These are phyloP conservation scores for Stenodera caucasica DNA, from an alignment of 2,888 invertebrate species.

Conservation along the genomic window DNA sequence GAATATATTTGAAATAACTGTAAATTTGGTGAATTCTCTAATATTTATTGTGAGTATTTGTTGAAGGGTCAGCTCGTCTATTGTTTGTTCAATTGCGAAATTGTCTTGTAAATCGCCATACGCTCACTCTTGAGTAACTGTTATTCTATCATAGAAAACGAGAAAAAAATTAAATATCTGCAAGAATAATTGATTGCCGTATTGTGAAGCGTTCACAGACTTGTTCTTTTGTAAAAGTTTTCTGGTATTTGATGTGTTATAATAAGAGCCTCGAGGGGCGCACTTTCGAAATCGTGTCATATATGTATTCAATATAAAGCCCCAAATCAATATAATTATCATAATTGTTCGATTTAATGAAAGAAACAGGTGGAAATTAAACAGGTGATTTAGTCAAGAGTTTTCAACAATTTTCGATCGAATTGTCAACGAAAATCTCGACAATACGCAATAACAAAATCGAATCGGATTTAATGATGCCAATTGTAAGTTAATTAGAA, in stretches of 20 bases:
- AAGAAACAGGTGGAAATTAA: neutral
- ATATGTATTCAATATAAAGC: neutral
- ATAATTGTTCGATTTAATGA: neutral
- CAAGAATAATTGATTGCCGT: conserved; percentile 30
- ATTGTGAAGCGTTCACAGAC: conserved; percentile 29
- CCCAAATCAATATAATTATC: conserved; percentile 1
- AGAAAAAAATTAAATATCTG: conserved; percentile 28
- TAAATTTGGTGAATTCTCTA: neutral
- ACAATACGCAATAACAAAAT: neutral
- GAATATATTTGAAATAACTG: too few species aligned
- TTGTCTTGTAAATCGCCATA: conserved; percentile 22
- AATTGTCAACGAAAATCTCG: neutral
- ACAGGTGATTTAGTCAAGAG: too few species aligned
- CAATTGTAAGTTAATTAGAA: neutral
- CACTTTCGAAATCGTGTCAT: conserved; percentile 26
- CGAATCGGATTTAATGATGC: neutral
- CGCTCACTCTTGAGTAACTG: conserved; percentile 7
- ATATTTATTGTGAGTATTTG: neutral
- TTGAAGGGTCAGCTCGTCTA: conserved; percentile 16
- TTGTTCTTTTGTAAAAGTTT: conserved; percentile 31
- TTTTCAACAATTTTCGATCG: too few species aligned
- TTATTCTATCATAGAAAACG: neutral
- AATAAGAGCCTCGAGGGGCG: conserved; percentile 26
- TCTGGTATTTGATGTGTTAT: conserved; percentile 26
- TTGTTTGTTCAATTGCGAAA: conserved; percentile 27